A percentile compares a stretch with the other conserved stretches of the same genome.
Evolutionary conservation across 1,140 invertebrate species (phyloP).

Genomic region (Amyelois transitella): DNA sequence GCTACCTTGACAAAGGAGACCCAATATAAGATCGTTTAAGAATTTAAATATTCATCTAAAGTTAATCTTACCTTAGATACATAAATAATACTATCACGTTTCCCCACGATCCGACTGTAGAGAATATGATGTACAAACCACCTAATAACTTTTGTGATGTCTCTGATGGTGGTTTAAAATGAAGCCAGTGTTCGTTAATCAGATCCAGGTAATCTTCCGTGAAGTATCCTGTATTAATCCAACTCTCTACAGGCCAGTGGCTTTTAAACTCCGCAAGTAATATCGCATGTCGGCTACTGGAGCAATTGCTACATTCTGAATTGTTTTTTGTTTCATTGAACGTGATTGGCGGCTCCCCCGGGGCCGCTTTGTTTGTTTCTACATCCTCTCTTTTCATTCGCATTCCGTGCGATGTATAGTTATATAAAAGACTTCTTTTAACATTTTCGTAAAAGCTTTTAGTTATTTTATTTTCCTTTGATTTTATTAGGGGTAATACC

Average conservation of each 20-base stretch:
- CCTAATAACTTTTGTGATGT: conserved; percentile 75
- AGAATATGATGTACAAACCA: conserved; percentile 76
- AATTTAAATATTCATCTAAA: neutral
- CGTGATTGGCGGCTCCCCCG: neutral
- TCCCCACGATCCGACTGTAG: conserved; percentile 77
- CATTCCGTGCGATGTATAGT: conserved; percentile 1
- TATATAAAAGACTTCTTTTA: neutral
- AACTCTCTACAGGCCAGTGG: conserved; percentile 69
- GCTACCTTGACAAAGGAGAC: neutral
- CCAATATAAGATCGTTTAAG: neutral
- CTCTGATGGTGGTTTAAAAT: conserved; percentile 75
- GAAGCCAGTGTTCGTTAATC: conserved; percentile 81
- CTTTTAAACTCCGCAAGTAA: conserved; percentile 52
- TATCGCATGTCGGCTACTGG: conserved; percentile 21
- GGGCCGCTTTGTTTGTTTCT: conserved; percentile 16
- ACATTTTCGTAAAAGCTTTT: neutral
- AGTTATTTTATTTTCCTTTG: conserved; percentile 2
- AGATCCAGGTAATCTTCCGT: conserved; percentile 74
- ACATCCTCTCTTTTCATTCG: conserved; percentile 12
- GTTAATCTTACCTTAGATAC: conserved; percentile 77
- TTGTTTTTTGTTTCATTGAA: conserved; percentile 19
- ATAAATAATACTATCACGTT: conserved; percentile 80
- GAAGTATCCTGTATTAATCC: conserved; percentile 72
- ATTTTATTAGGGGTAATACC: conserved; percentile 6
- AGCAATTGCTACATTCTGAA: conserved; percentile 20